Conservation (phyloP, 2,797 vertebrate genomes). For the Streptopelia turtur region DNA sequence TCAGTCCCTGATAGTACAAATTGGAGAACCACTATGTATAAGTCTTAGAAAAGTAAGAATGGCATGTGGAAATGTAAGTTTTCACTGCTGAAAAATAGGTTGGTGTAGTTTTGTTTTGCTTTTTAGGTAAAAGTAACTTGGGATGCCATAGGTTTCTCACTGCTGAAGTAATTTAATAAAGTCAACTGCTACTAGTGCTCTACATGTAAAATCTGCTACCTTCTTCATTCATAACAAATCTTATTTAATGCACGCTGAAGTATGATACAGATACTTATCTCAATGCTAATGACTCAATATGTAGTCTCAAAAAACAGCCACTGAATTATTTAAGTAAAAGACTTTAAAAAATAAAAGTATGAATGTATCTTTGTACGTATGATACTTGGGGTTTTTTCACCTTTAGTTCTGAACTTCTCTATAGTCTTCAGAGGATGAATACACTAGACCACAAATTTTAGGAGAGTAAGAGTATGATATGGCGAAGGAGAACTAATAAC, state of each 20-base stretch:
- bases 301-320: background rate
- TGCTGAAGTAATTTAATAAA: background rate
- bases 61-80: background rate
- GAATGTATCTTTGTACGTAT: background rate
- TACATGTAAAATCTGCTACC: background rate
- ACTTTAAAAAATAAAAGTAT: background rate
- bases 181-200: background rate
- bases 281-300: background rate
- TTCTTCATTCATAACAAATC: background rate
- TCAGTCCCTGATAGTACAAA: background rate
- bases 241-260: background rate
- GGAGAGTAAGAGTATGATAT: background rate
- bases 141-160: background rate
- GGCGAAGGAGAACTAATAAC: background rate
- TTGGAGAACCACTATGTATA: background rate
- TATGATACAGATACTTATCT: background rate
- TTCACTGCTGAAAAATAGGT: background rate
- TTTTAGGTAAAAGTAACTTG: background rate
- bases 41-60: background rate
- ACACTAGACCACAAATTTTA: background rate
- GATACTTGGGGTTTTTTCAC: fast-evolving
- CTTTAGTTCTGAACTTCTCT: background rate
- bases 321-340: background rate
- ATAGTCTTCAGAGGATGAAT: background rate
- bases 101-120: background rate